Conservation (phyloP, 2,113 vertebrate genomes). For the Cheirogaleus medius region DNA sequence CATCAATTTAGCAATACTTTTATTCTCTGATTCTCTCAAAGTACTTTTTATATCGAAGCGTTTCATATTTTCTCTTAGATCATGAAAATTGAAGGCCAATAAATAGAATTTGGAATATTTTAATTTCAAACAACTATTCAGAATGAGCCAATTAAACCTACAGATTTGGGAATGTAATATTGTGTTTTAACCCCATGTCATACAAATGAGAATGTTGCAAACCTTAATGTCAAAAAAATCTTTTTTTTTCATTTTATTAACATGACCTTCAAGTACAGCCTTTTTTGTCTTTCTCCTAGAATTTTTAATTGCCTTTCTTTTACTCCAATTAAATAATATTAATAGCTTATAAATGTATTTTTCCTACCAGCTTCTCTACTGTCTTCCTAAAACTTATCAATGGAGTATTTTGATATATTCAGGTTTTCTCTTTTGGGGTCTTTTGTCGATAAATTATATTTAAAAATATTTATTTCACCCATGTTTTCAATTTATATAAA, state of each 20-base stretch:
- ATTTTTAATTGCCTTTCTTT: not conserved
- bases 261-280: not conserved
- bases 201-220: not conserved
- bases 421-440: not conserved
- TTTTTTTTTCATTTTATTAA: not conserved
- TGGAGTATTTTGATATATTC: not conserved
- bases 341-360: not conserved
- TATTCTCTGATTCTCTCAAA: not conserved
- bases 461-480: not conserved
- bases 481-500: not conserved
- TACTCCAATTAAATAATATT: not conserved
- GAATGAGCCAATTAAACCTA: not conserved
- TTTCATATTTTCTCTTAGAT: not conserved
- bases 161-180: not conserved
- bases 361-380: not conserved
- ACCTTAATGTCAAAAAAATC: not conserved
- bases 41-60: not conserved
- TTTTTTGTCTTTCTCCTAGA: not conserved
- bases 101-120: not conserved
- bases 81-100: not conserved
- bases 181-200: not conserved
- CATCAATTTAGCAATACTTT: not conserved
- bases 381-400: not conserved
- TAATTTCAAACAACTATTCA: not conserved
- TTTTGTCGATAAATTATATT: not conserved